A percentile compares a stretch with the other conserved stretches of the same genome.
phyloP scores from a whole-genome alignment of 2,113 vertebrate species.

The Callipepla squamata region DNA sequence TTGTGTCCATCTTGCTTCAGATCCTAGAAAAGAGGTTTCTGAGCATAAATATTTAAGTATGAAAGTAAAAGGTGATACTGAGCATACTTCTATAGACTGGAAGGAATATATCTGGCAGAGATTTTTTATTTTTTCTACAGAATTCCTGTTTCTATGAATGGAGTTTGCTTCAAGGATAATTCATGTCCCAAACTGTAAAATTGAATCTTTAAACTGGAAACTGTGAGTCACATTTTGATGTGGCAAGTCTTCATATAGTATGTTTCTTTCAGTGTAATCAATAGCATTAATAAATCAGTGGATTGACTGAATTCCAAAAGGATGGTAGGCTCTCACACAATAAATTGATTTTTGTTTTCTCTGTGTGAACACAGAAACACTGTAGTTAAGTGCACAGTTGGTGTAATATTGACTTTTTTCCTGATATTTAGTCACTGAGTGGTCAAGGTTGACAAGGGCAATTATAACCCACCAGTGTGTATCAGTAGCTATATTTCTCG shows the following conservation, averaged over 20 bases:
- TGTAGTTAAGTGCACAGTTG: conserved; percentile 54
- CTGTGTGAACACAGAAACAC: conserved; percentile 27
- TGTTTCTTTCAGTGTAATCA: conserved; percentile 47
- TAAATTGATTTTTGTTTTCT: conserved; percentile 64
- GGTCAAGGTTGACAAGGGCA: conserved; percentile 70
- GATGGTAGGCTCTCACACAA: conserved; percentile 41
- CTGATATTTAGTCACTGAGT: conserved; percentile 63
- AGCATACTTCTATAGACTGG: conserved; percentile 34
- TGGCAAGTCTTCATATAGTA: conserved; percentile 22
- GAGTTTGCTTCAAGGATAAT: neutral
- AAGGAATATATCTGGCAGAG: neutral
- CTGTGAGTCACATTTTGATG: neutral
- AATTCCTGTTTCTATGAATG: neutral
- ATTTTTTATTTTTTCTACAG: neutral
- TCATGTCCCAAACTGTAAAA: conserved; percentile 16
- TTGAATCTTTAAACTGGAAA: conserved; percentile 7
- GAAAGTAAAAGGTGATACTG: conserved; percentile 47
- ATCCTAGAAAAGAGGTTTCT: conserved; percentile 51
- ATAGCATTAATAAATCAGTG: conserved; percentile 66
- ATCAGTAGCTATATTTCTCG: conserved; percentile 27
- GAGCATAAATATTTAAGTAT: conserved; percentile 63
- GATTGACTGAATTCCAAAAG: conserved; percentile 55
- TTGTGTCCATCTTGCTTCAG: conserved; percentile 70
- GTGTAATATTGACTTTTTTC: conserved; percentile 69
- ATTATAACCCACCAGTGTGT: conserved; percentile 38